These are phyloP conservation scores for Leucopsar rothschildi DNA, from an alignment of 2,113 vertebrate species.

Conservation along the genomic window DNA sequence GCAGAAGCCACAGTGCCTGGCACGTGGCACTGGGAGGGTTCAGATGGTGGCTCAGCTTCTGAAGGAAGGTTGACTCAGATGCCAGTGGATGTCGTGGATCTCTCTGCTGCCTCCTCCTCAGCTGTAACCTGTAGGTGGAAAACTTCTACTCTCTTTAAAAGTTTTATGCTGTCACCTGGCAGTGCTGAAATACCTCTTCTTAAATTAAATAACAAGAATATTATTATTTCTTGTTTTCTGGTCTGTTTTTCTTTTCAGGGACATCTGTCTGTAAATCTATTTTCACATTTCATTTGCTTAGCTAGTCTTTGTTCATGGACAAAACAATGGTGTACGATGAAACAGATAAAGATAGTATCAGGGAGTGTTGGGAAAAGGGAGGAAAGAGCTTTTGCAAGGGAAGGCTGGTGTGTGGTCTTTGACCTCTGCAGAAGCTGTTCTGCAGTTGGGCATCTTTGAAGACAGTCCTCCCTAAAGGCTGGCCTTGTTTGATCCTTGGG, in stretches of 20 bases:
- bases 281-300: not conserved
- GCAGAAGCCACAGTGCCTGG: not conserved
- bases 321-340: not conserved
- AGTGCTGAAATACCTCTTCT: not conserved
- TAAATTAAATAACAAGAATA: not conserved
- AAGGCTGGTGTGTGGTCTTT: not conserved
- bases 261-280: not conserved
- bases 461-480: not conserved
- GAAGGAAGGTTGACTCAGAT: not conserved
- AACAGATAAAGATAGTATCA: not conserved
- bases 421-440: not conserved
- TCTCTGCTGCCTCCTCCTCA: not conserved
- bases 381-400: not conserved
- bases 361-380: not conserved
- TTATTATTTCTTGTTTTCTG: not conserved
- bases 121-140: not conserved
- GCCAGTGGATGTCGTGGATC: rapidly evolving
- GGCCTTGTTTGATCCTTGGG: not conserved
- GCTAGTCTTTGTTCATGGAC: not conserved
- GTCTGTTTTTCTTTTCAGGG: not conserved
- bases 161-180: not conserved
- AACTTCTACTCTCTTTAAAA: not conserved
- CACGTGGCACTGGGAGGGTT: rapidly evolving
- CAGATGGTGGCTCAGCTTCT: not conserved
- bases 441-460: not conserved